A percentile compares a stretch with the other conserved stretches of the same genome.
phyloP scores from a whole-genome alignment of 2,888 invertebrate genomes.

The Laothoe populi region DNA sequence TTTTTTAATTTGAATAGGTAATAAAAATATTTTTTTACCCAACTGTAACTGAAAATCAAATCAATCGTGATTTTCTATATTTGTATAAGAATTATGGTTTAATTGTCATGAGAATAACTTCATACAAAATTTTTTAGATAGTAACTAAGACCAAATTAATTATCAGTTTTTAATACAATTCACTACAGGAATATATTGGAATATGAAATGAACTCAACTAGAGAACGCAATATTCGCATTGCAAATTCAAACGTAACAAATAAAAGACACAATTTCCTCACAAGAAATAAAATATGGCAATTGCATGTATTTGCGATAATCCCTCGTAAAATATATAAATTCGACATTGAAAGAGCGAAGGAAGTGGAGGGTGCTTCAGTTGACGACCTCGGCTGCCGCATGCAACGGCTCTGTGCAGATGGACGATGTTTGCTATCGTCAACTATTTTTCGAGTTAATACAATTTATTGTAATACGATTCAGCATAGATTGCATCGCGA shows the following conservation, averaged over 20 bases:
- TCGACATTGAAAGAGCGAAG: slow-evolving; percentile 61
- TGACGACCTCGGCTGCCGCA: slow-evolving; percentile 56
- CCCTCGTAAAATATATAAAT: slow-evolving; percentile 83
- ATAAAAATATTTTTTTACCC: no score
- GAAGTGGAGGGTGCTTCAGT: slow-evolving; percentile 67
- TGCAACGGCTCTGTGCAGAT: slow-evolving; percentile 80
- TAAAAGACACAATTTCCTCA: slow-evolving; percentile 74
- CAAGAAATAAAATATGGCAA: slow-evolving; percentile 77
- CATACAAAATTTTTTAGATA: no score
- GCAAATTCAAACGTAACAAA: slow-evolving; percentile 42
- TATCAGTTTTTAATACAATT: no score
- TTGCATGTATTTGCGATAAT: slow-evolving; percentile 78
- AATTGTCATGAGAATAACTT: no score
- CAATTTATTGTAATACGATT: slow-evolving; percentile 85
- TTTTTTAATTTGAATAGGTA: no score
- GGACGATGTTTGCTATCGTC: slow-evolving; percentile 84
- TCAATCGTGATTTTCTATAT: no score
- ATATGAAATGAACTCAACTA: neutral
- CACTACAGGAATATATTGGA: neutral
- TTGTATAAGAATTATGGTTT: no score
- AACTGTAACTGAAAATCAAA: no score
- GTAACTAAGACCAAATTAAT: no score
- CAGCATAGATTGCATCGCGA: slow-evolving; percentile 84
- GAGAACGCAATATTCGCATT: slow-evolving; percentile 22
- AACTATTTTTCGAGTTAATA: slow-evolving; percentile 84